Evolutionary conservation across 2,113 vertebrate genomes (phyloP).

Genomic region (Edolisoma coerulescens): DNA sequence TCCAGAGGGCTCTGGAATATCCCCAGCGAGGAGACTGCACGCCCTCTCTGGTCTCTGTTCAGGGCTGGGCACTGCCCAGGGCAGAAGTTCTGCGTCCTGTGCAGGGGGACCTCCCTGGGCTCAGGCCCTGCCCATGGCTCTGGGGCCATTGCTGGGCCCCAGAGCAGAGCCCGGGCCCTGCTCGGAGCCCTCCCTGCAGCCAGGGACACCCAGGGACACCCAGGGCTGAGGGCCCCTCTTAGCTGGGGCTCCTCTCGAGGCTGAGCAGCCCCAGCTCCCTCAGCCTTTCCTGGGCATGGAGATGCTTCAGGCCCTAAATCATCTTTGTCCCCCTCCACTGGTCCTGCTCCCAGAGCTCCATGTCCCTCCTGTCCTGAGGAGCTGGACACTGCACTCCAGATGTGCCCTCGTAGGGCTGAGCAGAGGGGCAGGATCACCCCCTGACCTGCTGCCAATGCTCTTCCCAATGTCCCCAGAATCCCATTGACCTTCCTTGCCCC

Average conservation of each 20-base stretch:
- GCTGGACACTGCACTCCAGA: too few species aligned
- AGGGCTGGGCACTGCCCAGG: not conserved
- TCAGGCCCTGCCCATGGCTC: not conserved
- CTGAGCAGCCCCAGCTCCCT: not conserved
- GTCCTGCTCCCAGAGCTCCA: not conserved
- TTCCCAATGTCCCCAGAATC: not conserved
- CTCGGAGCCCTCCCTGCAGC: not conserved
- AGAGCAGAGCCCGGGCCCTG: not conserved
- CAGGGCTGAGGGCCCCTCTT: not conserved
- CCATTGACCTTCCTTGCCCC: not conserved
- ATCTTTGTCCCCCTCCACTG: too few species aligned
- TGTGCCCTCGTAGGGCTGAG: not conserved
- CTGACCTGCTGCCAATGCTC: not conserved
- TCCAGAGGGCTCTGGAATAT: rapidly evolving
- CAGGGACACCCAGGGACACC: not conserved
- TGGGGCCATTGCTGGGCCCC: not conserved
- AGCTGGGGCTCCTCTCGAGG: not conserved
- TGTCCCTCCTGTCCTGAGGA: not conserved
- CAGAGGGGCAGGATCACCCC: not conserved
- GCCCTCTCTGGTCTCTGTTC: not conserved
- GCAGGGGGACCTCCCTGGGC: not conserved
- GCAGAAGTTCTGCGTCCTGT: too few species aligned
- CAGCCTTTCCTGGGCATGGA: not conserved
- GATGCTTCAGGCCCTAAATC: not conserved
- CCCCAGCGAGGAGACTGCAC: too few species aligned